Evolutionary conservation across 2,113 vertebrate species (phyloP), one percentile per base, ranked within the genome.

Genomic region (Heliornis fulica): DNA sequence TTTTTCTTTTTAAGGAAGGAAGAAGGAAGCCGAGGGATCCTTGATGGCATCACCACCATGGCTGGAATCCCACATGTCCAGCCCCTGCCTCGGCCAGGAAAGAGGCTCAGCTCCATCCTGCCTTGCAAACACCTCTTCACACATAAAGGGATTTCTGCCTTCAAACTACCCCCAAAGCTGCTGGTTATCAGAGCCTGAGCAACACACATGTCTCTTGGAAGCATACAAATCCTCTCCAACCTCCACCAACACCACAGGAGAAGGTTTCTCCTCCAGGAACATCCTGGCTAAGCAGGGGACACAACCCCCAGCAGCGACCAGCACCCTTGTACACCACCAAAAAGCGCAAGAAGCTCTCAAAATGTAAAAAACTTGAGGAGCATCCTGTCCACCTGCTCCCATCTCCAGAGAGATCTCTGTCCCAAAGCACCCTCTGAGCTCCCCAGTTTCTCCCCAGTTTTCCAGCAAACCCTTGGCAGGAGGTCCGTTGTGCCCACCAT

Each of bases 31-130:
- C 51, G 46, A 57, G 41, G 16, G 36, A 11, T 66, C n/a, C 40
- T 48, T 2, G 0, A 32, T 0, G 2, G 53, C 38, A 66, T 43
- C 1, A 1, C 7, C 69, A 32, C n/a, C 5, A 15, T 9, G 72
- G 46, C 36, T 1, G 0, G 61, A 29, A 76, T 32, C 45, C 54
- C 71, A 36, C 0, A 1, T 2, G 7, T 23, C 54, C 29, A 43
- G 23, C 60, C 65, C 66, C 28, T 31, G 22, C 36, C 38, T 46
- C 11, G 0, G 25, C 23, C 78, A 80, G 63, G 56, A 41, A 38
- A 1, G 1, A 51, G 48, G 15, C 48, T 64, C 12, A 56, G 38
- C 41, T 66, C 53, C 77, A 59, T 28, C 21, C 51, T 38, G 10
- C 32, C 23, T 20, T 14, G 28, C 74, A 32, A 70, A 46, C 2